Base-by-base conservation (phyloP, 2,113 vertebrate genomes). In the Macheiramphus alcinus region DNA sequence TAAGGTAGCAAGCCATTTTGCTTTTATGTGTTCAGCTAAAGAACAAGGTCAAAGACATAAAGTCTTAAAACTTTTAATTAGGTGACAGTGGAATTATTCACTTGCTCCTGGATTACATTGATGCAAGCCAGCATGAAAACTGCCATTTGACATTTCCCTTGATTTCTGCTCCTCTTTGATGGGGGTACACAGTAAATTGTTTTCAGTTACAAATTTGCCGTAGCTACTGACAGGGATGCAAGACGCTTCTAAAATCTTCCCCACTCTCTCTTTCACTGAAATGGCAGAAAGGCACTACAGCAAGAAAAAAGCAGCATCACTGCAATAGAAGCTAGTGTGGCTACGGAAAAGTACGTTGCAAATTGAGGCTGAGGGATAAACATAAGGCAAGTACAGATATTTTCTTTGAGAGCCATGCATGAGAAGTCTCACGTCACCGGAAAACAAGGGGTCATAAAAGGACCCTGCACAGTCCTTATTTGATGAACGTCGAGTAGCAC, bases 1-100 rank as follows among this genome's bases (percentile, higher is more conserved):
- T 92, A 92, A 95, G 85, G 88, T 45, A 94, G 86, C 75, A 91
- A 88, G 65, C 72, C 92, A 93, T 83, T 96, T 88, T 91, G 78
- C 89, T 95, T 96, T 95, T 89, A 95, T 86, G 84, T 86, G 67
- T 59, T 96, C 97, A 88, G 67, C 90, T 94, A 73, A 76, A 95
- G 91, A 96, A 86, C 91, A 96, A 97, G 93, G 97, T 96, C 95
- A 97, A 96, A 97, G 89, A 87, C 81, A 63, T 75, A 83, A 94
- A 63, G 84, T 90, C 94, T 97, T 96, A 96, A 90, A 97, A 96
- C 87, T 97, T 96, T 96, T 97, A 96, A 97, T 96, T 95, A 95
- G 90, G 89, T 63, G 61, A 88, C 84, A 90, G 74, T 48, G 23
- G 78, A 96, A 96, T 96, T 91, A 95, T 92, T 94, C 12, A 3